A percentile compares a stretch with the other conserved stretches of the same genome.
phyloP scores from a whole-genome alignment of 2,888 invertebrate species.

The Masnerella sp. region DNA sequence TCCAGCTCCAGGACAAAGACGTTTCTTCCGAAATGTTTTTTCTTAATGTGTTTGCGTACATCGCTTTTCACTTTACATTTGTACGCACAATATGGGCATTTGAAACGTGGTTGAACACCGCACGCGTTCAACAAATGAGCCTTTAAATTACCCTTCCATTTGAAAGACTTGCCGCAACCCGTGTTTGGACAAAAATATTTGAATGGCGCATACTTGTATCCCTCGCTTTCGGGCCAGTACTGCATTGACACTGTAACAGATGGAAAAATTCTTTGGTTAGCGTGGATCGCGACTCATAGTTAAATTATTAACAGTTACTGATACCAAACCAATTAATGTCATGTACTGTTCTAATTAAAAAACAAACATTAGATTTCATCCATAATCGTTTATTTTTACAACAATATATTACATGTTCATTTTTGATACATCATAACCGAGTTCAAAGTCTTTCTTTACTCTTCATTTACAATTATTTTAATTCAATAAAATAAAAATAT shows the following conservation, averaged over 20 bases:
- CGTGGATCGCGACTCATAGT: neutral
- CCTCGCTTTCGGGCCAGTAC: constrained; percentile 33
- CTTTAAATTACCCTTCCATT: constrained; percentile 61
- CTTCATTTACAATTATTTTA: neutral
- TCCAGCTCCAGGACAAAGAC: constrained; percentile 54
- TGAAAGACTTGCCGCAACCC: constrained; percentile 65
- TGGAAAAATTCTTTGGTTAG: constrained; percentile 42
- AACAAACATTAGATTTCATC: constrained; percentile 3
- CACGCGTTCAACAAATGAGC: constrained; percentile 71
- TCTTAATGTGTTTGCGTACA: constrained; percentile 62
- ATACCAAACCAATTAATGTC: constrained; percentile 16
- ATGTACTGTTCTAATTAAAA: constrained; percentile 1
- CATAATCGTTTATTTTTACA: constrained; percentile 36
- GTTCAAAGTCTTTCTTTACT: neutral
- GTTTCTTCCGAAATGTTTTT: constrained; percentile 45
- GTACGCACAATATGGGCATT: constrained; percentile 70
- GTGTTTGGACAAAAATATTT: constrained; percentile 50
- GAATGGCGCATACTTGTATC: constrained; percentile 1
- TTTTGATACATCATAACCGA: constrained; percentile 4
- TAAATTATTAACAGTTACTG: neutral
- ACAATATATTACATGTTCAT: constrained; percentile 17
- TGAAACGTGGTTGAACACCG: constrained; percentile 68
- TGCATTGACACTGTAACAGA: constrained; percentile 54
- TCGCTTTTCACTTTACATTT: constrained; percentile 67
- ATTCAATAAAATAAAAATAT: neutral